phyloP scores from a whole-genome alignment of 2,797 vertebrate genomes.

The Parambassis ranga region DNA sequence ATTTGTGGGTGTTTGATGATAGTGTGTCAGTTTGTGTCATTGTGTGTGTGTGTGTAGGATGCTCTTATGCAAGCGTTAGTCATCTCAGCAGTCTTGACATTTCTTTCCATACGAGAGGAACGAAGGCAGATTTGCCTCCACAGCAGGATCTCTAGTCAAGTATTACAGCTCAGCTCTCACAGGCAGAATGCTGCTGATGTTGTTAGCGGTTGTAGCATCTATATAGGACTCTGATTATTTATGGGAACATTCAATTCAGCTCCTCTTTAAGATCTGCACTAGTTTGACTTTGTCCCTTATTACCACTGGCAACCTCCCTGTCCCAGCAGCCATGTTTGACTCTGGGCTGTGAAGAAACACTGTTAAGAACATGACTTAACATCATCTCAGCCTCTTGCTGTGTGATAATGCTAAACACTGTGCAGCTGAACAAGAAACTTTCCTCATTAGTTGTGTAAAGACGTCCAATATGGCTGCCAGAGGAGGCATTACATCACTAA shows the following conservation, averaged over 20 bases:
- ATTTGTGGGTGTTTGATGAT: constrained; percentile 48
- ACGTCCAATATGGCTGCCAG: constrained; percentile 18
- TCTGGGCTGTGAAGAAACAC: neutral
- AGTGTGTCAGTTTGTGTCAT: constrained; percentile 1
- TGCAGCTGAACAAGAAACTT: no score
- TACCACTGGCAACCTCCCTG: neutral
- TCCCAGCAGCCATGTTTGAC: neutral
- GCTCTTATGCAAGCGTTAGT: constrained; percentile 66
- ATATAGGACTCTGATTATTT: no score
- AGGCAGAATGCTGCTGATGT: no score
- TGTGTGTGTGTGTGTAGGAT: constrained; percentile 51
- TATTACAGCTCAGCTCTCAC: fast-evolving
- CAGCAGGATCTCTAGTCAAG: neutral
- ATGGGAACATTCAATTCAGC: no score
- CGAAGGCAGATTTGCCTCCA: constrained; percentile 23
- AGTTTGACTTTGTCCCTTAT: neutral
- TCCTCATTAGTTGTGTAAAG: no score
- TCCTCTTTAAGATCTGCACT: no score
- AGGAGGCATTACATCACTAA: constrained; percentile 11
- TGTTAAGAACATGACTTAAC: neutral
- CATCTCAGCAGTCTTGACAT: constrained; percentile 47
- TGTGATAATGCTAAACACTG: no score
- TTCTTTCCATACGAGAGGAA: constrained; percentile 21
- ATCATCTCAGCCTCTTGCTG: no score
- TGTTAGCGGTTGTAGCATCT: no score